Evolutionary conservation across 2,888 invertebrate genomes (phyloP), one percentile per base, ranked within the genome.

Genomic region (Erannis defoliaria): DNA sequence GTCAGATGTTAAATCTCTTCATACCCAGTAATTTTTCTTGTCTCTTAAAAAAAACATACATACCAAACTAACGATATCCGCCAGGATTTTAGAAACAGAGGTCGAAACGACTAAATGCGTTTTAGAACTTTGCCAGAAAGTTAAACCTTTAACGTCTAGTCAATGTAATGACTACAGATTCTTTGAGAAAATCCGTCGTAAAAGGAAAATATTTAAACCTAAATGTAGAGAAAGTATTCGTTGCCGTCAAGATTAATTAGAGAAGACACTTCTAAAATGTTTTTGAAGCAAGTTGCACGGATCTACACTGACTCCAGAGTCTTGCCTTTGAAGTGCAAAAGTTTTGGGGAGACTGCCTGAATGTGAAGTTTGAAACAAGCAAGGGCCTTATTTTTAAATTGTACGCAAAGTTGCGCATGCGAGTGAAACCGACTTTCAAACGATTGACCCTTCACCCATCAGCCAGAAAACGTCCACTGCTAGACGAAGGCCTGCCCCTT

Each of bases 191-290:
- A 49, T 8, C 31, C 26, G n/a, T n/a, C n/a, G n/a, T n/a, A 53
- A 42, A 42, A 19, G 19, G 49, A 55, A 54, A 35, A 26, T 26
- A 23, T 23, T 23, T 23, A 23, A 23, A 23, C 5, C 23, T 23
- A 2, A 26, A 26, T 26, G 26, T 26, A 26, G 26, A 40, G 40
- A 23, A 42, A 55, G 43, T 55, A 35, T 50, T 56, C 8, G 26
- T 26, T 0, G 4, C 42, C 23, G 56, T 49, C 37, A 57, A 49
- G 38, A 45, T 57, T 43, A 54, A 57, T 57, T 57, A 54, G 46
- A 31, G 49, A 62, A 29, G 38, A 14, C 37, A 55, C 55, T 60
- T 60, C 14, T 16, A 35, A 35, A 48, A 54, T 54, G 48, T 42
- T 60, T 49, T 48, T 35, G 48, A 19, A 49, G 26, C 40, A 8